These are phyloP conservation scores for Sebastolobus alascanus DNA, from an alignment of 2,797 vertebrate genomes.

Conservation along the genomic window DNA sequence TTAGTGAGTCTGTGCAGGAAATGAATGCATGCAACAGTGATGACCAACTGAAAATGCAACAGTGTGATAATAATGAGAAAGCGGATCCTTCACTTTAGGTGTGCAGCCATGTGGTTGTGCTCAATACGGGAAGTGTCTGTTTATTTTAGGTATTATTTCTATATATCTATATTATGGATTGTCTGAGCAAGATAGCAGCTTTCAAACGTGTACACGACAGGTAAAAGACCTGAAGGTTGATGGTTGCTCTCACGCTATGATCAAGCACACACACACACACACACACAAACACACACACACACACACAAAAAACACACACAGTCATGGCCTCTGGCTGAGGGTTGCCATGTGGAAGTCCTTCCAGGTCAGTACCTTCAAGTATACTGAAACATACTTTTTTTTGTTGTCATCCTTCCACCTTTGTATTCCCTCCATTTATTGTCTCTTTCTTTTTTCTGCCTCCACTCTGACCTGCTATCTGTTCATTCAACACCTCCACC, in stretches of 20 bases:
- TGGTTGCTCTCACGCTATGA: slow-evolving; percentile 30
- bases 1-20: background rate
- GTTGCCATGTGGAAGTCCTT: slow-evolving; percentile 61
- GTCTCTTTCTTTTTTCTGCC: background rate
- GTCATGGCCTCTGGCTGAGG: slow-evolving; percentile 41
- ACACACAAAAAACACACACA: slow-evolving; percentile 30
- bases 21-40: background rate
- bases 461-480: background rate
- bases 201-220: background rate
- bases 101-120: background rate
- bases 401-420: slow-evolving; percentile 32
- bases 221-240: slow-evolving; percentile 22
- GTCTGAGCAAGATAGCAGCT: background rate
- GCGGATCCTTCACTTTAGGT: background rate
- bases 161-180: slow-evolving; percentile 7
- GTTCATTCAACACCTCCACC: background rate
- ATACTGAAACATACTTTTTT: slow-evolving; percentile 20
- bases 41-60: background rate
- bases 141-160: slow-evolving; percentile 26
- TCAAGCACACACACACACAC: slow-evolving; percentile 13
- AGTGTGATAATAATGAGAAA: background rate
- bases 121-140: background rate
- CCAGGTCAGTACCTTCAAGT: slow-evolving; percentile 60
- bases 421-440: slow-evolving; percentile 18
- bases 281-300: slow-evolving; percentile 27